Evolutionary conservation across 1,140 invertebrate genomes (phyloP).

Genomic region (Phocides pigmalion): DNA sequence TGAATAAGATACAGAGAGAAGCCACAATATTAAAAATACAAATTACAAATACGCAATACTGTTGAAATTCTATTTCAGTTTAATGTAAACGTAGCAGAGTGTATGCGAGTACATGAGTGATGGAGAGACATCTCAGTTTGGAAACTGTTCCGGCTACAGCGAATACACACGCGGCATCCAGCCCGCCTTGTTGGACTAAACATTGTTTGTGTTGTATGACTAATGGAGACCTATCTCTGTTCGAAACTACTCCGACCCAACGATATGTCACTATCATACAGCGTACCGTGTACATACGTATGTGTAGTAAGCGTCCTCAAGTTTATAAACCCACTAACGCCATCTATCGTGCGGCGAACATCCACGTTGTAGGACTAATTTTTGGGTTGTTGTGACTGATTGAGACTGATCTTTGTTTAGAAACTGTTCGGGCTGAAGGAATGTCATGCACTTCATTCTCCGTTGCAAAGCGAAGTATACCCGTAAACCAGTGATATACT

Average conservation of each 20-base stretch:
- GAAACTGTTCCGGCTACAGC: conserved; percentile 6
- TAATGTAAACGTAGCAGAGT: no score
- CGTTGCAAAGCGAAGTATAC: not conserved
- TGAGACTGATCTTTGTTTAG: conserved; percentile 11
- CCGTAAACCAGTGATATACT: not conserved
- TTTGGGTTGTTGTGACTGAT: not conserved
- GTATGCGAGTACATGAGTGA: conserved; percentile 19
- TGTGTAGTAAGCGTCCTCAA: not conserved
- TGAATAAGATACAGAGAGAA: no score
- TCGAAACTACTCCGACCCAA: conserved; percentile 23
- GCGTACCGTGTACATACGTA: no score
- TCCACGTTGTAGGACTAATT: not conserved
- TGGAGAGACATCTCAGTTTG: conserved; percentile 18
- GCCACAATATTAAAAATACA: no score
- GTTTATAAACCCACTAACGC: conserved; percentile 16
- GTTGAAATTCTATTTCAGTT: no score
- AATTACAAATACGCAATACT: no score
- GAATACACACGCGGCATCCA: conserved; percentile 8
- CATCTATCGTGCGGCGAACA: conserved; percentile 9
- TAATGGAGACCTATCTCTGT: conserved; percentile 29
- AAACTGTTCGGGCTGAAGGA: not conserved
- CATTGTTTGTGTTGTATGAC: conserved; percentile 30
- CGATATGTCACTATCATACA: conserved; percentile 11
- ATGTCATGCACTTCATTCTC: not conserved
- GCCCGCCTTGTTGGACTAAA: conserved; percentile 4